Evolutionary conservation across 2,797 vertebrate species (phyloP), one percentile per base, ranked within the genome.

Genomic region (Parambassis ranga): DNA sequence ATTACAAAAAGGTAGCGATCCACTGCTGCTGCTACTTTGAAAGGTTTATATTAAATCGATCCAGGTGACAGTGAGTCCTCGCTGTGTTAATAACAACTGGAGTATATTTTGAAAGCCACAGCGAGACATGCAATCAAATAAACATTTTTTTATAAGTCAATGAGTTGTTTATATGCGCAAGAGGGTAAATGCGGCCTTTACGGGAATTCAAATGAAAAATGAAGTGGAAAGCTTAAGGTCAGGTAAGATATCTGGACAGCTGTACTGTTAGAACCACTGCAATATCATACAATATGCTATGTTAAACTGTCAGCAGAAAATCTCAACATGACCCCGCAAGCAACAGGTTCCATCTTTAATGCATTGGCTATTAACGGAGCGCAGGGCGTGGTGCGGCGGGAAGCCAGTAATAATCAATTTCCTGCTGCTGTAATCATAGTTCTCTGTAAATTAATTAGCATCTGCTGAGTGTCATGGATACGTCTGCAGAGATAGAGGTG

Each of bases 321-420:
- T 72, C 43, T 70, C 64, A 57, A 49, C 69, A 66, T 36, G 44
- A 76, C 70, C 62, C 75, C 30, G 56, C 7, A 14, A 76, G 83
- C 87, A 87, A 91, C 91, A 90, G 75, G 87, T 84, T 59, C 37
- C 44, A 61, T 79, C 77, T 85, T 89, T 89, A 90, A 93, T 84
- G 83, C 65, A 71, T 75, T 61, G 68, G 75, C 77, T 81, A 83
- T 87, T 91, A 91, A 92, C 88, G 84, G 79, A 87, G 76, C 81
- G 78, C 61, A 63, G 75, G 79, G 79, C 76, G 81, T 86, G 83
- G 73, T 74, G 69, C 79, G 27, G 84, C 58, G 26, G 84, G 84
- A 85, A 87, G 83, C 85, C 90, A 87, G 87, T 84, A 86, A 90
- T 90, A 92, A 92, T 92, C 90, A 85, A 91, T 92, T 92, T 90